These are phyloP conservation scores for Microtus ochrogaster DNA, from an alignment of 2,113 vertebrate genomes.

Conservation along the genomic window DNA sequence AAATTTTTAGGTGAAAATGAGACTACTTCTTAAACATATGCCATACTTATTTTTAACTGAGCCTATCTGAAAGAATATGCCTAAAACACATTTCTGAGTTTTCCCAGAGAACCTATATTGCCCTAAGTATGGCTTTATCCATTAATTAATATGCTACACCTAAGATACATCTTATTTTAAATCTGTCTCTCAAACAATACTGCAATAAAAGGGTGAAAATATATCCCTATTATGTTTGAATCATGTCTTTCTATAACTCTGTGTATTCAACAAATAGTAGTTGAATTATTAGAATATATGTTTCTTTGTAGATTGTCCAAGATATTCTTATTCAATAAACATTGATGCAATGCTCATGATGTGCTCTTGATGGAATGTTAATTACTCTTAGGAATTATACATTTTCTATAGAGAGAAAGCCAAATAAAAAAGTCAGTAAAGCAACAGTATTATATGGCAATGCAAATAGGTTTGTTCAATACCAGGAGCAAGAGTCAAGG, in stretches of 20 bases:
- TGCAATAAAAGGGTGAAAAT: background rate
- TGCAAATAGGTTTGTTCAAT: background rate
- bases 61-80: background rate
- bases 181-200: conserved; percentile 23
- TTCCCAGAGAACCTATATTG: background rate
- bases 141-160: background rate
- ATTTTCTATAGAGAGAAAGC: conserved; percentile 16
- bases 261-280: background rate
- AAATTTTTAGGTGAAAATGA: background rate
- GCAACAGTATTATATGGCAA: background rate
- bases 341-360: background rate
- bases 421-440: conserved; percentile 23
- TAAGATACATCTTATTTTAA: background rate
- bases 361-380: background rate
- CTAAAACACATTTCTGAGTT: background rate
- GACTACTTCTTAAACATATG: background rate
- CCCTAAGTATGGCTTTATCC: background rate
- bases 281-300: conserved; percentile 28
- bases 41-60: background rate
- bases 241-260: background rate
- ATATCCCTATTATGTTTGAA: conserved; percentile 2
- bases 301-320: conserved; percentile 10
- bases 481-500: background rate
- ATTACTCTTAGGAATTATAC: background rate
- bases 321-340: background rate